phyloP scores from a whole-genome alignment of 37 sponge, comb jelly and placozoan species.

The Chondrosia reniformis region DNA sequence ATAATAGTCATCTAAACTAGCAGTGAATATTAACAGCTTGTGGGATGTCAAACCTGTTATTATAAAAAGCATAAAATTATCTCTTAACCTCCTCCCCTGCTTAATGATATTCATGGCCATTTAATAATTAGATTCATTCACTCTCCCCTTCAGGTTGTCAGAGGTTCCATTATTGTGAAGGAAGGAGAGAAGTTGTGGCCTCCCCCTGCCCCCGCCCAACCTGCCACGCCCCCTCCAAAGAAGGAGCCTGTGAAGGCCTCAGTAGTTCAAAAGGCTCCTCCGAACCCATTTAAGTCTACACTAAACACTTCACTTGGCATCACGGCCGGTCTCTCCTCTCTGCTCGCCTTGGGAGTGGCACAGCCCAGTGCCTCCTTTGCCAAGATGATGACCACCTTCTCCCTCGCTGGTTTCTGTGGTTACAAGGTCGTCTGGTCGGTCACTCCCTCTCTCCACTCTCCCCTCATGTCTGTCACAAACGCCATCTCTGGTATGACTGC shows the following conservation, averaged over 20 bases:
- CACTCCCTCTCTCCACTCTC: constrained; percentile 94
- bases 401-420: constrained; percentile 86
- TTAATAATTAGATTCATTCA: no score
- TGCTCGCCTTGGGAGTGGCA: constrained; percentile 67
- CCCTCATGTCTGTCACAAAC: constrained; percentile 96
- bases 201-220: constrained; percentile 60
- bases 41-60: no score
- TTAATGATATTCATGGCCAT: no score
- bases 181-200: constrained; percentile 81
- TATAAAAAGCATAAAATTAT: no score
- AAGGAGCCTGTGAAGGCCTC: constrained; percentile 55
- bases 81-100: no score
- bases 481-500: constrained; percentile 96
- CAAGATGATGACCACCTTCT: constrained; percentile 85
- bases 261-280: constrained; percentile 34
- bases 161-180: constrained; percentile 74
- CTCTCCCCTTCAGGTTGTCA: no score
- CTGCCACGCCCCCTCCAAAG: constrained; percentile 10
- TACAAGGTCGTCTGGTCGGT: constrained; percentile 95
- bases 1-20: no score
- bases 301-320: constrained; percentile 38
- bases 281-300: constrained; percentile 55
- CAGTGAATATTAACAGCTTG: no score
- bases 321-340: constrained; percentile 75
- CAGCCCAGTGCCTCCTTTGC: constrained; percentile 80